Conservation (phyloP, 2,888 invertebrate genomes). For the Sinotaia quadrata region DNA sequence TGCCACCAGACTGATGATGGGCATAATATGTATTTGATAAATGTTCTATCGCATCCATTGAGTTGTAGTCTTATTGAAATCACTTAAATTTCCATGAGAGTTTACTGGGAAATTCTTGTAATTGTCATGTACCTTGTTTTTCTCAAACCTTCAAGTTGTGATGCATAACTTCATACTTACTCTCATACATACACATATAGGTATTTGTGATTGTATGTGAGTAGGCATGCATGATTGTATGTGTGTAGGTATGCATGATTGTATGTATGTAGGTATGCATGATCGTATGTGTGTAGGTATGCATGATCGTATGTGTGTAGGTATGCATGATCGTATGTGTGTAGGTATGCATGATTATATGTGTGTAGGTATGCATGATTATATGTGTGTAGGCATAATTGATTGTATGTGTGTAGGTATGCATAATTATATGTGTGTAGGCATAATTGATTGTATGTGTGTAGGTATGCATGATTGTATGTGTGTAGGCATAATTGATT, state of each 20-base stretch:
- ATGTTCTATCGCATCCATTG: no score
- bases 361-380: no score
- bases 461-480: neutral
- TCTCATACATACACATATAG: neutral
- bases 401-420: neutral
- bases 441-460: neutral
- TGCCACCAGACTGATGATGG: no score
- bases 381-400: neutral
- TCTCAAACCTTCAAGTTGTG: no score
- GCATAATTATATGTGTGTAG: slow-evolving; percentile 3
- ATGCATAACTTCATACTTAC: neutral
- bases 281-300: neutral
- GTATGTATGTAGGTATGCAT: neutral
- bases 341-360: no score
- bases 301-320: neutral
- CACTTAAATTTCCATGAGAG: no score
- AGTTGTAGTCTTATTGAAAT: no score
- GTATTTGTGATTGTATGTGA: neutral
- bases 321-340: slow-evolving; percentile 1
- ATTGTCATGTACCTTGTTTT: no score
- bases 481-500: neutral
- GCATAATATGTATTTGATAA: no score
- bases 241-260: slow-evolving; percentile 1
- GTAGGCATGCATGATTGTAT: slow-evolving; percentile 1
- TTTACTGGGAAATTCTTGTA: no score